A percentile compares a stretch with the other conserved stretches of the same genome.
phyloP scores from a whole-genome alignment of 2,113 vertebrate species.

The Orthonyx spaldingii region DNA sequence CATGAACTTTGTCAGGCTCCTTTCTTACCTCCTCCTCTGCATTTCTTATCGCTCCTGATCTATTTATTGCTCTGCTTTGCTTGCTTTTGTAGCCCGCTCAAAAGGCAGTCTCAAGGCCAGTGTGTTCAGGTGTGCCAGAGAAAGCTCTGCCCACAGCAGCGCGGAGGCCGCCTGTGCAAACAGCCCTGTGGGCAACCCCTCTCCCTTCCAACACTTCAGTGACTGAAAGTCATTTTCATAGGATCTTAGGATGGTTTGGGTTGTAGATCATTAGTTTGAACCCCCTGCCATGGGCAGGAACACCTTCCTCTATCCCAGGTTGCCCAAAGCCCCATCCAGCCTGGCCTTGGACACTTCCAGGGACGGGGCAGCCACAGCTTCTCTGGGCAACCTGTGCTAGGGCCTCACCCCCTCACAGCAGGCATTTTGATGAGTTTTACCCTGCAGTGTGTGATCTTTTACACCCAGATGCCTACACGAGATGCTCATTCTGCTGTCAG shows the following conservation, averaged over 20 bases:
- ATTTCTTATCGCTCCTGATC: not conserved
- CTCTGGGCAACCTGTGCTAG: not conserved
- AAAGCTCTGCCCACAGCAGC: not conserved
- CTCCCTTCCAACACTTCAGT: not conserved
- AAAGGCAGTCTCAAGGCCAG: not conserved
- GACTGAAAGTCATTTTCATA: not conserved
- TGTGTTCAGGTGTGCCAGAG: not conserved
- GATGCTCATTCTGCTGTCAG: not conserved
- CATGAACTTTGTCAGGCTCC: not conserved
- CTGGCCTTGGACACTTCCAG: not conserved
- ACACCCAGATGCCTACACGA: not conserved
- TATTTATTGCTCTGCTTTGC: not conserved
- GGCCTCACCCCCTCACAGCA: not conserved
- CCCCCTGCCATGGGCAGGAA: not conserved
- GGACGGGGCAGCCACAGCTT: not conserved
- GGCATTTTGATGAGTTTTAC: not conserved
- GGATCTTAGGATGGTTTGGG: not conserved
- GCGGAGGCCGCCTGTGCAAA: not conserved
- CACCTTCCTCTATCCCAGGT: fast-evolving
- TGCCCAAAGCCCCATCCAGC: fast-evolving
- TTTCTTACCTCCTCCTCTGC: not conserved
- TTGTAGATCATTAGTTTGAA: not conserved
- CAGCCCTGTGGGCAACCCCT: not conserved
- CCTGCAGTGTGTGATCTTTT: not conserved
- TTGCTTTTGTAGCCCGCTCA: not conserved